Evolutionary conservation across 2,888 invertebrate species (phyloP), one percentile per base, ranked within the genome.

Genomic region (Polyploca ridens): DNA sequence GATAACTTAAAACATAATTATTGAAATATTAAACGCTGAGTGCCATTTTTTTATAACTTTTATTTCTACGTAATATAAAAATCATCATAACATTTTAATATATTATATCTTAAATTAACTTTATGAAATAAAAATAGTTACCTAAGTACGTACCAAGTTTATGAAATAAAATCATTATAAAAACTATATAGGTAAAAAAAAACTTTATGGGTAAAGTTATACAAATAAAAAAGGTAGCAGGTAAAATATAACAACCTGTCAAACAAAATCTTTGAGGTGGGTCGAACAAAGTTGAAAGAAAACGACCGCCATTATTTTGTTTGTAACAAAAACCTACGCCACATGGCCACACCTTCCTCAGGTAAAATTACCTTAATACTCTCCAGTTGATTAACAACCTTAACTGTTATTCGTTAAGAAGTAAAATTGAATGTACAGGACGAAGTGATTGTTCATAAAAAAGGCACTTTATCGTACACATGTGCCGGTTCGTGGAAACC

Each of bases 401-500:
- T 54, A 19, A 3, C 0, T 4, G 3, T 4, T n/a, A 8, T 16
- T 10, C 0, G 8, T 10, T 54, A 19, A 54, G 10, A 2, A 10
- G 10, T 54, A 10, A 54, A 54, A 19, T 19, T 16, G n/a, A 54
- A 54, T 54, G 54, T 19, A n/a, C 19, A 54, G 4, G 19, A 27
- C 5, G 8, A 0, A 54, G 10, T 8, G 16, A 10, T 54, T 78
- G 70, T 63, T 62, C 69, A 71, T 82, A 83, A 84, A 87, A 87
- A 83, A 79, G 74, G 77, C 78, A 76, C 82, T 82, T 82, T 85
- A 86, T 85, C 6, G 74, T 74, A 72, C 81, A 85, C 79, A 84
- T 88, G 86, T 86, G 83, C 75, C 72, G 76, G 72, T 75, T 86
- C 88, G 86, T 69, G 65, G 76, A 88, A 41, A 88, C 89, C 70